Conservation (phyloP, 2,113 vertebrate genomes). For the Brachyistius frenatus region DNA sequence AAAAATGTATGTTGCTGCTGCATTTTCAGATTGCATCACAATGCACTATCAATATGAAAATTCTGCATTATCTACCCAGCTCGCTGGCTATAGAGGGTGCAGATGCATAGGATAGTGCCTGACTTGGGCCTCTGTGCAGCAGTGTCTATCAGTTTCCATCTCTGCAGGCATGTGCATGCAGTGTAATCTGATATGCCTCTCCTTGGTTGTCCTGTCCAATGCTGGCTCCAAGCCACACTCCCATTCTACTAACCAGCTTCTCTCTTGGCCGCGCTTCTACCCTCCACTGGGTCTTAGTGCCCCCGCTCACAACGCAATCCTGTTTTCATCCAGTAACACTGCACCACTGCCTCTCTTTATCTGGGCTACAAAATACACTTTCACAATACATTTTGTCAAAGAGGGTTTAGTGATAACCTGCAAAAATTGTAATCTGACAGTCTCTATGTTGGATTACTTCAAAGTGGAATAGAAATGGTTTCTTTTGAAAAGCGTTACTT, state of each 20-base stretch:
- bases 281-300: constrained; percentile 78
- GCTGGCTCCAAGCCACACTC: constrained; percentile 77
- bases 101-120: constrained; percentile 45
- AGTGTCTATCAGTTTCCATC: constrained; percentile 74
- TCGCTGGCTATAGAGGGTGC: constrained; percentile 37
- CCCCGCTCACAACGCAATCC: background rate
- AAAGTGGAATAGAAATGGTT: background rate
- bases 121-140: constrained; percentile 51
- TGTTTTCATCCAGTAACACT: constrained; percentile 13
- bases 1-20: constrained; percentile 2
- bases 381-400: background rate
- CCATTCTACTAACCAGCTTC: constrained; percentile 73
- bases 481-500: background rate
- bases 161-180: constrained; percentile 83
- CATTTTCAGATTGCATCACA: constrained; percentile 21
- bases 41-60: constrained; percentile 22
- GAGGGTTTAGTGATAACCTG: background rate
- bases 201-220: constrained; percentile 78
- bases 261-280: constrained; percentile 39
- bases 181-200: constrained; percentile 85
- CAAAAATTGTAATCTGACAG: background rate
- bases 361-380: background rate
- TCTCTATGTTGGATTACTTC: constrained; percentile 19
- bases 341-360: constrained; percentile 23
- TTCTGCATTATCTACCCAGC: constrained; percentile 23